Evolutionary conservation across 2,113 vertebrate genomes (phyloP).

Genomic region (Bufo bufo): DNA sequence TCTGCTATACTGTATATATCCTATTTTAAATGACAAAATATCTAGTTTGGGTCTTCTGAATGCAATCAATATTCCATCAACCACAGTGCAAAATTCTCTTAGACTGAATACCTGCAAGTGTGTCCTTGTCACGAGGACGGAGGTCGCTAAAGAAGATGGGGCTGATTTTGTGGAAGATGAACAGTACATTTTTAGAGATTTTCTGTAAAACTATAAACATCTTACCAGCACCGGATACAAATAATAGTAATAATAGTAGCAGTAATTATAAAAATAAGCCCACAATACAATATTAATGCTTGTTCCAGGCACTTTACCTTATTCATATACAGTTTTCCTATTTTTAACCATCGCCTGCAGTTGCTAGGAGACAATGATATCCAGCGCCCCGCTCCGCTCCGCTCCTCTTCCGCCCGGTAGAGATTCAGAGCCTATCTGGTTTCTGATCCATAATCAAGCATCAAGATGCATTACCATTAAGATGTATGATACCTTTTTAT

Average conservation of each 20-base stretch:
- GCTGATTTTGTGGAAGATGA: background rate
- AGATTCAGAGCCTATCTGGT: conserved; percentile 9
- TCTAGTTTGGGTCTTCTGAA: background rate
- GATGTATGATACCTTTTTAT: background rate
- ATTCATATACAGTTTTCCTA: conserved; percentile 41
- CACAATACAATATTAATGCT: conserved; percentile 40
- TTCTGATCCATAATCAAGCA: background rate
- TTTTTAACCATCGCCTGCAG: conserved; percentile 31
- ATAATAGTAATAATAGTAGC: background rate
- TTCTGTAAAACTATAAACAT: background rate
- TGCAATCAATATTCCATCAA: background rate
- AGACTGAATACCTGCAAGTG: background rate
- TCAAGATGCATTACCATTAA: background rate
- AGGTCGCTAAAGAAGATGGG: background rate
- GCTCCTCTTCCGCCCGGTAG: background rate
- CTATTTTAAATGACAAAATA: background rate
- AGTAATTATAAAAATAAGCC: background rate
- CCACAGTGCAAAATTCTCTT: background rate
- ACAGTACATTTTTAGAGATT: background rate
- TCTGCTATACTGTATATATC: too few relatives aligned
- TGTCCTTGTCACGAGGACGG: background rate
- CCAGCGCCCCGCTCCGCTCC: background rate
- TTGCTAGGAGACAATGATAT: conserved; percentile 41
- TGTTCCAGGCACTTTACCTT: conserved; percentile 43
- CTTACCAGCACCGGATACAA: background rate